These are phyloP conservation scores for Gambusia affinis DNA, from an alignment of 2,113 vertebrate genomes.

Conservation along the genomic window DNA sequence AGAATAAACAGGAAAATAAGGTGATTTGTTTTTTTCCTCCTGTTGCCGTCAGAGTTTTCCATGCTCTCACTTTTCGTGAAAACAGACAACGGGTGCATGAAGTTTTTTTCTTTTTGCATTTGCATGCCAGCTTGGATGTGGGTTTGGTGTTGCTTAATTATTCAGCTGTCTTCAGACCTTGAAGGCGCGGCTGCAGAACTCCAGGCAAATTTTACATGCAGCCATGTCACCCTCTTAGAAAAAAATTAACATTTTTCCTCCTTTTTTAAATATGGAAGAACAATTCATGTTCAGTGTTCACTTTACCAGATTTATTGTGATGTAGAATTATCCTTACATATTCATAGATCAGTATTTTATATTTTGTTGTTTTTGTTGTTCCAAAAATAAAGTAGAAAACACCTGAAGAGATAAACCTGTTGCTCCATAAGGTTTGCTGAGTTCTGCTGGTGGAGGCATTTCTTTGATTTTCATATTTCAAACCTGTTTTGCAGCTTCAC, in stretches of 20 bases:
- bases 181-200: conserved; percentile 26
- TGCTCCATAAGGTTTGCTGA: conserved; percentile 26
- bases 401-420: not conserved
- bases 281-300: not conserved
- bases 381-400: too few species aligned
- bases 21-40: conserved; percentile 77
- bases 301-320: not conserved
- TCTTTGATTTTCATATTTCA: conserved; percentile 1
- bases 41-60: conserved; percentile 57
- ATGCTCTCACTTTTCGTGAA: conserved; percentile 75
- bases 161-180: conserved; percentile 18
- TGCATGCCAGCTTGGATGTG: conserved; percentile 25
- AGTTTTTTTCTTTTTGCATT: conserved; percentile 43
- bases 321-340: too few species aligned
- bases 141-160: not conserved
- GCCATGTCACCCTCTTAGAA: not conserved
- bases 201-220: not conserved
- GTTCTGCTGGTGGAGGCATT: conserved; percentile 31
- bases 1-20: conserved; percentile 89
- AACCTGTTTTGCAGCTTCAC: not conserved
- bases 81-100: conserved; percentile 44
- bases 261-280: not conserved
- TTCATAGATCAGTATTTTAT: too few species aligned
- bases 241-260: not conserved
- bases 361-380: not conserved